These are phyloP conservation scores for Aspiorhynchus laticeps DNA, from an alignment of 2,113 vertebrate species.

Conservation along the genomic window DNA sequence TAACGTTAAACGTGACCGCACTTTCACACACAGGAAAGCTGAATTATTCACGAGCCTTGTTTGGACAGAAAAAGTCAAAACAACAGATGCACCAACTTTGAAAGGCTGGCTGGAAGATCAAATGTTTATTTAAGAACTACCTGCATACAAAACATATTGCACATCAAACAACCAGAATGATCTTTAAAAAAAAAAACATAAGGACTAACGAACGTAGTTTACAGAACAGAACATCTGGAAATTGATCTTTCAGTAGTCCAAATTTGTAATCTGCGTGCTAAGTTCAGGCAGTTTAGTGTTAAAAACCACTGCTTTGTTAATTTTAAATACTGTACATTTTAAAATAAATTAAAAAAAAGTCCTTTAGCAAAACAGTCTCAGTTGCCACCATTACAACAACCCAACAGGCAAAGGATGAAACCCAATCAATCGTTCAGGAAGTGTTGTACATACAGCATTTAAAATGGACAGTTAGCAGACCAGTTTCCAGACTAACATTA, in stretches of 20 bases:
- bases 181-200: conserved; percentile 79
- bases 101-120: conserved; percentile 94
- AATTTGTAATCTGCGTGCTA: conserved; percentile 83
- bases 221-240: conserved; percentile 88
- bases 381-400: conserved; percentile 85
- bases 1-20: too few relatives aligned
- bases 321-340: conserved; percentile 99
- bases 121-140: conserved; percentile 99
- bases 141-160: conserved; percentile 99
- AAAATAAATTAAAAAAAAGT: conserved; percentile 96
- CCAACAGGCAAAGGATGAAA: conserved; percentile 87
- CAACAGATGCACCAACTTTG: conserved; percentile 50
- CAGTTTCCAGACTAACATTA: conserved; percentile 91
- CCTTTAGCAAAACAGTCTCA: conserved; percentile 88
- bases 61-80: background rate
- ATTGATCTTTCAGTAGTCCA: conserved; percentile 98
- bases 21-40: background rate
- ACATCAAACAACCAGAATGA: conserved; percentile 99
- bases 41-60: background rate
- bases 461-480: conserved; percentile 80
- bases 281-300: conserved; percentile 92
- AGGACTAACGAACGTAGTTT: conserved; percentile 75
- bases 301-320: conserved; percentile 82
- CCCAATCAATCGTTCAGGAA: conserved; percentile 79
- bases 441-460: conserved; percentile 83